Conservation (phyloP, 2,888 invertebrate genomes). For the Listrodromus nycthemerus region DNA sequence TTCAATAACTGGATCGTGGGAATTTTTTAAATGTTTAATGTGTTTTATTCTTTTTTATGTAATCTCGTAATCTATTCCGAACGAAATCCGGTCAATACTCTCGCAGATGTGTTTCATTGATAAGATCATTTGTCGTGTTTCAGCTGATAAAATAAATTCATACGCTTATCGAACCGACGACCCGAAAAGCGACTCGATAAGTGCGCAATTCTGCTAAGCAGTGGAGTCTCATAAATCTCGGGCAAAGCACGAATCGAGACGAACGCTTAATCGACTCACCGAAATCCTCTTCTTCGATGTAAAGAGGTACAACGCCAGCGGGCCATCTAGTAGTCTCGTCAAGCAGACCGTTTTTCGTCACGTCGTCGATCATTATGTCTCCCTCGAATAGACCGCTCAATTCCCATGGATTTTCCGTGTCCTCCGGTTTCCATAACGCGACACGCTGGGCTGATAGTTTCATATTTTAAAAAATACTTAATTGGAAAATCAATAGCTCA, state of each 20-base stretch:
- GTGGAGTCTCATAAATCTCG: not conserved
- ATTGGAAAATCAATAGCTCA: not conserved
- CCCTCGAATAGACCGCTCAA: conserved; percentile 87
- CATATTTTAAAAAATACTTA: conserved; percentile 10
- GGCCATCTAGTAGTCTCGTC: conserved; percentile 85
- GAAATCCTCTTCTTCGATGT: conserved; percentile 86
- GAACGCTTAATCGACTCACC: conserved; percentile 81
- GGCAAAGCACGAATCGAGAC: not conserved
- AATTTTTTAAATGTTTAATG: not conserved
- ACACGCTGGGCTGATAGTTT: conserved; percentile 75
- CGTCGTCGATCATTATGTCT: conserved; percentile 86
- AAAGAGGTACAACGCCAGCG: conserved; percentile 86
- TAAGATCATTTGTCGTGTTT: conserved; percentile 17
- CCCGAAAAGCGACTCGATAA: not conserved
- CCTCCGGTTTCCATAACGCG: conserved; percentile 84
- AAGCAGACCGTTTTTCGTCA: conserved; percentile 84
- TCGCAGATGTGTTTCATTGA: not conserved
- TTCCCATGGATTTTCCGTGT: conserved; percentile 86
- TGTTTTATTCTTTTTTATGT: not conserved
- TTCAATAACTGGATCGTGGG: not conserved
- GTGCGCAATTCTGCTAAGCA: conserved; percentile 6
- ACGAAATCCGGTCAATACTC: conserved; percentile 7
- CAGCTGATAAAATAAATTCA: conserved; percentile 11
- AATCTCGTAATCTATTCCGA: not conserved
- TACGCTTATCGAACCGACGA: conserved; percentile 5